phyloP scores from a whole-genome alignment of 2,113 vertebrate genomes.

The Puffinus mauretanicus region DNA sequence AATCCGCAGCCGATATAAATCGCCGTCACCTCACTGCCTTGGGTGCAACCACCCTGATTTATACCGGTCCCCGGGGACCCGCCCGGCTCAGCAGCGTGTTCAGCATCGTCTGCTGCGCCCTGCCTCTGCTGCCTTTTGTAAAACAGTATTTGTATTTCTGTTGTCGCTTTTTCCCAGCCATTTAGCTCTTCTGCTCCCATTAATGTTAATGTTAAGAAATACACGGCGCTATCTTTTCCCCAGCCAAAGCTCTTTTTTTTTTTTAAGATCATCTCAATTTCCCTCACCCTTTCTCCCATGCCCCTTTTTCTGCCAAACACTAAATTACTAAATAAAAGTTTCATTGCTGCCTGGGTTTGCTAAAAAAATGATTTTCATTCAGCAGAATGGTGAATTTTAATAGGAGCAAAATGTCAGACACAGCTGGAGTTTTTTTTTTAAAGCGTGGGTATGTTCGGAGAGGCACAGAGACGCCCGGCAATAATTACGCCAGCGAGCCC shows the following conservation, averaged over 20 bases:
- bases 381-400: constrained; percentile 52
- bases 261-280: neutral
- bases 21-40: rapidly evolving
- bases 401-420: constrained; percentile 58
- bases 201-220: neutral
- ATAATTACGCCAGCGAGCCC: neutral
- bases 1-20: rapidly evolving
- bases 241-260: neutral
- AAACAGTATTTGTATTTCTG: neutral
- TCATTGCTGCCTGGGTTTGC: constrained; percentile 33
- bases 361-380: constrained; percentile 36
- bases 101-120: rapidly evolving
- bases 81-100: neutral
- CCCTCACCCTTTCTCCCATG: neutral
- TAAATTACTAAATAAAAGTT: constrained; percentile 55
- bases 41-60: neutral
- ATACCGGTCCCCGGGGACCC: neutral
- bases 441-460: constrained; percentile 15
- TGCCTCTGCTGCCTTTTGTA: no score
- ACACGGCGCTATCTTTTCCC: neutral
- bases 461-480: neutral
- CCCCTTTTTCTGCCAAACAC: neutral
- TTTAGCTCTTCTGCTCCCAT: neutral
- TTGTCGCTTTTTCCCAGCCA: neutral
- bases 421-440: constrained; percentile 45